Conservation (phyloP, 1,140 invertebrate genomes). For the Dendroctonus ponderosae region DNA sequence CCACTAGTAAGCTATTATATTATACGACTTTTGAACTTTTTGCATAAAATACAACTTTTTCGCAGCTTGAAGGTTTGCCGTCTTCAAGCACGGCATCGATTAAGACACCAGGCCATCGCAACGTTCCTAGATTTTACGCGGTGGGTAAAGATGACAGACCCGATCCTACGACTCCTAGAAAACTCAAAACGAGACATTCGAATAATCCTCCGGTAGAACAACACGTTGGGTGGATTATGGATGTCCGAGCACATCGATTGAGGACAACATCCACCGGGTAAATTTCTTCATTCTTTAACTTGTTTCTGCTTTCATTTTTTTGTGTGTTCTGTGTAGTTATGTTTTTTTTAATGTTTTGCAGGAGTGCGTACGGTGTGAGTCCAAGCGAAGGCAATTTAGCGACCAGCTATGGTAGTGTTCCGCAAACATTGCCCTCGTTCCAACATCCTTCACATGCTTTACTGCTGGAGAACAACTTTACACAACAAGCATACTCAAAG, state of each 20-base stretch:
- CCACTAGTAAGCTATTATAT: slow-evolving; percentile 40
- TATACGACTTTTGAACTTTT: neutral
- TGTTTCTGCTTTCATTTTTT: too few relatives aligned
- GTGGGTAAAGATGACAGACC: slow-evolving; percentile 80
- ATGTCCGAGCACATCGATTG: slow-evolving; percentile 77
- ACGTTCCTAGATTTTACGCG: slow-evolving; percentile 83
- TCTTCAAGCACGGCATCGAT: neutral
- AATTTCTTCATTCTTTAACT: neutral
- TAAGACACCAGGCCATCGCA: slow-evolving; percentile 45
- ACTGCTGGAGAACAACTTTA: slow-evolving; percentile 96
- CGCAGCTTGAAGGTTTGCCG: too few relatives aligned
- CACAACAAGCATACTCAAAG: slow-evolving; percentile 94
- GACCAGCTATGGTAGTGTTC: slow-evolving; percentile 70
- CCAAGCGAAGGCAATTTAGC: slow-evolving; percentile 64
- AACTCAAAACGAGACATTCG: slow-evolving; percentile 89
- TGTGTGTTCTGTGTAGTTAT: neutral
- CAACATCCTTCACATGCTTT: slow-evolving; percentile 95
- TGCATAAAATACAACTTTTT: slow-evolving; percentile 2
- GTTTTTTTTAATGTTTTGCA: slow-evolving; percentile 25
- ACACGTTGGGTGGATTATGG: slow-evolving; percentile 97
- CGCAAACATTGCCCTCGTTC: slow-evolving; percentile 83
- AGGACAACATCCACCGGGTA: slow-evolving; percentile 73
- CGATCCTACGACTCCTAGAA: slow-evolving; percentile 69
- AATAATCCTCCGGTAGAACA: slow-evolving; percentile 90
- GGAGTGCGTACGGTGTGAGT: slow-evolving; percentile 67